A percentile compares a stretch with the other conserved stretches of the same genome.
These are phyloP conservation scores for Cynopterus brachyotis DNA, from an alignment of 2,113 vertebrate species.

Conservation along the genomic window DNA sequence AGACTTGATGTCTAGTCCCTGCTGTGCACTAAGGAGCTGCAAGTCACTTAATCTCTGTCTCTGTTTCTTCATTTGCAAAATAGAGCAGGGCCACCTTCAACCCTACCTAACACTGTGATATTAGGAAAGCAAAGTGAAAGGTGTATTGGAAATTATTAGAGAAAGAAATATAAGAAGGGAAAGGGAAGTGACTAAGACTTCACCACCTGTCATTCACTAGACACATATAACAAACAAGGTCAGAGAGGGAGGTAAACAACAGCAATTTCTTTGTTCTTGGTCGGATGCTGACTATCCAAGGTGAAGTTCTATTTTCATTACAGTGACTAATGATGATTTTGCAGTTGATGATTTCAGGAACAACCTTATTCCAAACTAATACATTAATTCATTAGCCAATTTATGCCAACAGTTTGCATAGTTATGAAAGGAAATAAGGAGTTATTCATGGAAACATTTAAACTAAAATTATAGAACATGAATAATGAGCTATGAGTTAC, in stretches of 20 bases:
- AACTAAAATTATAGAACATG: not conserved
- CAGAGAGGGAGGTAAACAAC: not conserved
- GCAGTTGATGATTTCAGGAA: not conserved
- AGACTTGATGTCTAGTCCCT: not conserved
- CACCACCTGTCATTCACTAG: not conserved
- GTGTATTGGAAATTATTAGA: not conserved
- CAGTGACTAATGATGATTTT: not conserved
- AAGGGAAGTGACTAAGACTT: constrained; percentile 22
- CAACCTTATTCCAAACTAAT: not conserved
- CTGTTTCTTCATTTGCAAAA: constrained; percentile 1
- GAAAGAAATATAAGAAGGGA: not conserved
- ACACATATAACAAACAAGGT: not conserved
- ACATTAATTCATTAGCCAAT: not conserved
- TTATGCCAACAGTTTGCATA: not conserved
- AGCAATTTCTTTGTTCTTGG: not conserved
- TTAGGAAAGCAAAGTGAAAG: not conserved
- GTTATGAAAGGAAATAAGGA: not conserved
- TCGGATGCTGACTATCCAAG: not conserved
- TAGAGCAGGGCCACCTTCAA: not conserved
- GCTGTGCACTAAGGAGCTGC: not conserved
- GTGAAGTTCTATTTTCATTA: not conserved
- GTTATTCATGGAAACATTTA: not conserved
- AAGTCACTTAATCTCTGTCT: not conserved
- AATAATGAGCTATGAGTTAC: not conserved
- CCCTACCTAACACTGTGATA: not conserved